Evolutionary conservation across 2,113 vertebrate genomes (phyloP).

Genomic region (Mellivora capensis): DNA sequence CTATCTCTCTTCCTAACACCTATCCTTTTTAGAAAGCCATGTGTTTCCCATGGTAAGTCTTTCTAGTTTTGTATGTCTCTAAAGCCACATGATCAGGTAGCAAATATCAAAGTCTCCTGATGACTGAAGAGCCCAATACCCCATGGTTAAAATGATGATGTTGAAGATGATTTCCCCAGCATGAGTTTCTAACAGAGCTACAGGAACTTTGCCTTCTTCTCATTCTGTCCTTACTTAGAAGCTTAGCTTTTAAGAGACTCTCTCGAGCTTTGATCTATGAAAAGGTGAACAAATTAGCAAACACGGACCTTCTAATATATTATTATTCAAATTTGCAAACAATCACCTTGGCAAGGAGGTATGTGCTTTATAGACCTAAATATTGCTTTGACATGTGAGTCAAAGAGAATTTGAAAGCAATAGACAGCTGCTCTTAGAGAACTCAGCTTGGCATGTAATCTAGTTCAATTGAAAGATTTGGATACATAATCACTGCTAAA

Average conservation of each 20-base stretch:
- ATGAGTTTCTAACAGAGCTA: not conserved
- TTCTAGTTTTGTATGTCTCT: not conserved
- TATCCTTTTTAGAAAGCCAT: not conserved
- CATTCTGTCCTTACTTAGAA: not conserved
- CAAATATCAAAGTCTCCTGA: not conserved
- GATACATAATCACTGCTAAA: not conserved
- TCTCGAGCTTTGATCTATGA: not conserved
- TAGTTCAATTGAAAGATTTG: not conserved
- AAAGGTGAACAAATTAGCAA: not conserved
- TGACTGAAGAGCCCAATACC: not conserved
- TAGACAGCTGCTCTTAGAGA: not conserved
- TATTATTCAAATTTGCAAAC: not conserved
- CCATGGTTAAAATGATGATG: not conserved
- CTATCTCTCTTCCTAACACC: not conserved
- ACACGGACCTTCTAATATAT: not conserved
- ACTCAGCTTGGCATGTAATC: not conserved
- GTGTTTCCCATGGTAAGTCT: not conserved
- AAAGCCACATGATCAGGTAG: not conserved
- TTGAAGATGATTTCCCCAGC: not conserved
- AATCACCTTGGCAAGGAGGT: not conserved
- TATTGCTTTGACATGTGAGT: not conserved
- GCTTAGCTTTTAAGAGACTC: not conserved
- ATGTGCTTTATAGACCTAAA: not conserved
- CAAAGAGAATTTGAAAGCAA: constrained; percentile 7
- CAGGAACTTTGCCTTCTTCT: not conserved